Evolutionary conservation across 1,140 invertebrate species (phyloP), one percentile per base, ranked within the genome.

Genomic region (Antheraea mylitta): DNA sequence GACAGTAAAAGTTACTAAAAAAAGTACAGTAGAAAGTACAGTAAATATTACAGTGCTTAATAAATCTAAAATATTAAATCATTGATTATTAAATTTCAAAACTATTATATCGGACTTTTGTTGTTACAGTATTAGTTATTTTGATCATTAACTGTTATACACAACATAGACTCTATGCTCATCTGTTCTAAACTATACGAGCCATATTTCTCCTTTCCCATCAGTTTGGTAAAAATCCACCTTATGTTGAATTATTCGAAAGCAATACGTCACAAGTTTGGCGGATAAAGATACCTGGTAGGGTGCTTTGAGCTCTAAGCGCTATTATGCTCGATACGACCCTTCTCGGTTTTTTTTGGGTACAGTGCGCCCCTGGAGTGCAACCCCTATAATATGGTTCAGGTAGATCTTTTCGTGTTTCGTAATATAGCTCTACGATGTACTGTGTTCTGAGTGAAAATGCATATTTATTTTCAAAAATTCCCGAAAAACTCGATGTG

Each of bases 311-410:
- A 74, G 76, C 69, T 73, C 66, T 6, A 69, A 38, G 18, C 72
- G 72, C 82, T 80, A 81, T 88, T 90, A 83, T 89, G 67, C 70
- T 72, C 69, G 65, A n/a, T 66, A 67, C 79, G 86, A 89, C 89
- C 89, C 89, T 89, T 86, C 81, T 80, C 80, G 74, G 75, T 90
- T 91, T 91, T n/a, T 91, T 91, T 91, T 90, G 79, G 70, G 69
- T 67, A 84, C 86, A 88, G 86, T 84, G 77, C 76, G 82, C 76
- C 80, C 76, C 75, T 79, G 82, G 82, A 78, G 82, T 76, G 78
- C 87, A 82, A 83, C 83, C 86, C 83, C 81, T 82, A 76, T 79
- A 30, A 30, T 30, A 60, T 69, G 62, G 73, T 70, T 80, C 89
- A 91, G 89, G 89, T 91, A 91, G 75, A 82, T 74, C 72, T 45